phyloP scores from a whole-genome alignment of 2,113 vertebrate genomes.

The Azemiops feae region DNA sequence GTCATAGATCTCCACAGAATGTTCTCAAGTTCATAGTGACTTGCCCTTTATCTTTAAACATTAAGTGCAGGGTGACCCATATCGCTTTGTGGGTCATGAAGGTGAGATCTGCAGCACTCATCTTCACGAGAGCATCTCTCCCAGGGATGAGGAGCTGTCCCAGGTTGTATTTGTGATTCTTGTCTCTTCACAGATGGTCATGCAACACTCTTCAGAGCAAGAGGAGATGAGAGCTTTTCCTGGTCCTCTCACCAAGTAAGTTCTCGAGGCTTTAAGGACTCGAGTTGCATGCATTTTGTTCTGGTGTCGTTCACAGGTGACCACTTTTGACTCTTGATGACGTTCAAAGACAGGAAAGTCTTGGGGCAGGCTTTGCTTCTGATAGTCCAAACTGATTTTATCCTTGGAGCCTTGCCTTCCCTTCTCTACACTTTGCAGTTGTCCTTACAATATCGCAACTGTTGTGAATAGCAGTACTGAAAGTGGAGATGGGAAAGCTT shows the following conservation, averaged over 20 bases:
- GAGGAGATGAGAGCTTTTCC: slow-evolving; percentile 88
- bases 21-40: neutral
- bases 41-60: neutral
- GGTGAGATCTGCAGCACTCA: neutral
- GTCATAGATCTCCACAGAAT: neutral
- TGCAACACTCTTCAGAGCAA: slow-evolving; percentile 87
- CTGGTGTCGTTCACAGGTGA: neutral
- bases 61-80: neutral
- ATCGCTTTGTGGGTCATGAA: neutral
- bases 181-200: slow-evolving; percentile 72
- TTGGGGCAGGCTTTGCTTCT: neutral
- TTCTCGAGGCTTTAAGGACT: slow-evolving; percentile 2
- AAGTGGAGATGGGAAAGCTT: neutral
- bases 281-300: neutral
- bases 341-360: too few species aligned
- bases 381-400: neutral
- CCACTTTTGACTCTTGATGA: neutral
- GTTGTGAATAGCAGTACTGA: neutral
- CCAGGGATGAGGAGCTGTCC: neutral
- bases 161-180: neutral
- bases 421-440: neutral
- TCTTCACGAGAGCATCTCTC: neutral
- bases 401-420: neutral
- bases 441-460: neutral
- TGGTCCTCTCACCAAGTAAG: slow-evolving; percentile 92